Evolutionary conservation across 1,140 invertebrate species (phyloP), one percentile per base, ranked within the genome.

Genomic region (Musca domestica): DNA sequence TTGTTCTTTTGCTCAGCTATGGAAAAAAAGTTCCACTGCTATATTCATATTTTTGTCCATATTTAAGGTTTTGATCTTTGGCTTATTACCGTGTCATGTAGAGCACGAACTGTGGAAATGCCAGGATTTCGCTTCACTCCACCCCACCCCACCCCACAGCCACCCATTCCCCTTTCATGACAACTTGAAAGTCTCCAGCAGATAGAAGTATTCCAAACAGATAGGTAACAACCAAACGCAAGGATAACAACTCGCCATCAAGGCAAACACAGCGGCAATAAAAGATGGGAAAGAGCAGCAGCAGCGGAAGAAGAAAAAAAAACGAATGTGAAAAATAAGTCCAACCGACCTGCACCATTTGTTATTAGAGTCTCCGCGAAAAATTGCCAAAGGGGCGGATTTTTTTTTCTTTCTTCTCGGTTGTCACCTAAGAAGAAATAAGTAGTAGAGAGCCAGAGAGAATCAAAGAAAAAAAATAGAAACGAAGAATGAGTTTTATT

Each of bases 11-110:
- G 4, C 34, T 12, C n/a, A 9, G 12, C 34, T 10, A 41, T n/a
- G n/a, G n/a, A 41, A 41, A 5, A 41, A 41, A 41, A 41, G 10
- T 12, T 41, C 34, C n/a, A 10, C 34, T 41, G 34, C 10, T 41
- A 9, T 41, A 41, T 41, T 41, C 34, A 41, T 58, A n/a, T 23
- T 67, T 25, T 49, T 67, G 48, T 58, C 48, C 52, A 46, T 46
- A 23, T 56, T 63, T 27, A 74, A 74, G 67, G 47, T 51, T 66
- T 51, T 74, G 72, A 79, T 77, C 77, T 79, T 76, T 76, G 72
- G 70, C 75, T 76, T 77, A 77, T 78, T 79, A 77, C 72, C 74
- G 74, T 76, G 76, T 77, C 76, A 74, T 73, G 71, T 75, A 74
- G 71, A 73, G 72, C 74, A 69, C 71, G 75, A 76, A 76, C 70